A percentile compares a stretch with the other conserved stretches of the same genome.
Conservation (phyloP, 2,113 vertebrate genomes). For the Globicephala melas region DNA sequence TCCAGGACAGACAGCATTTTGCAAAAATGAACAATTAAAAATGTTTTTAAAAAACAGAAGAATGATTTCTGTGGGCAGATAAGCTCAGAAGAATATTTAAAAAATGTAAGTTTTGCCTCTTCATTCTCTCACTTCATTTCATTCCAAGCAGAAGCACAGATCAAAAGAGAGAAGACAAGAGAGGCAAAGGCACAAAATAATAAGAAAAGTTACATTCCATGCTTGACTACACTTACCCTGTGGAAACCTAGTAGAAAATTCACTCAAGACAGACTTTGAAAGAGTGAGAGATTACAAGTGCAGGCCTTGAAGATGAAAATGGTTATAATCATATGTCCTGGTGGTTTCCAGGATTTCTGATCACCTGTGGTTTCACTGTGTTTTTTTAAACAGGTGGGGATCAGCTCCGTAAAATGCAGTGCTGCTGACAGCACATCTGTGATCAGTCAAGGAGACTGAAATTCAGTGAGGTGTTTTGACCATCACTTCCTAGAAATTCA, state of each 20-base stretch:
- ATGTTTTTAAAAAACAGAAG: not conserved
- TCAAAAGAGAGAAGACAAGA: not conserved
- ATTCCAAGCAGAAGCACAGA: not conserved
- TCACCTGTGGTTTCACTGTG: fast-evolving
- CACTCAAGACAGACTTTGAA: not conserved
- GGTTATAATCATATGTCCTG: too few relatives aligned
- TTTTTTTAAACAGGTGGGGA: not conserved
- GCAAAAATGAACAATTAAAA: not conserved
- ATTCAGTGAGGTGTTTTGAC: not conserved
- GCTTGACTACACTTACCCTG: not conserved
- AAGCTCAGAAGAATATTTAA: not conserved
- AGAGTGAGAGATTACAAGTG: not conserved
- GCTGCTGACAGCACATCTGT: fast-evolving
- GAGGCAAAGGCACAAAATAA: not conserved
- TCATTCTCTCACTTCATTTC: not conserved
- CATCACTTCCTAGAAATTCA: not conserved
- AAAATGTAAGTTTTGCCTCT: not conserved
- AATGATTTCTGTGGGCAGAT: not conserved
- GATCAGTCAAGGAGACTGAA: not conserved
- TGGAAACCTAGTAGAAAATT: not conserved
- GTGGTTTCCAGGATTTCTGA: not conserved
- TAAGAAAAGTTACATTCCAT: not conserved
- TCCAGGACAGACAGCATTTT: fast-evolving
- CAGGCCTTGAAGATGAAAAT: not conserved
- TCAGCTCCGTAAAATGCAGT: not conserved